Conservation (phyloP, 1,140 invertebrate genomes). For the Habropoda laboriosa region DNA sequence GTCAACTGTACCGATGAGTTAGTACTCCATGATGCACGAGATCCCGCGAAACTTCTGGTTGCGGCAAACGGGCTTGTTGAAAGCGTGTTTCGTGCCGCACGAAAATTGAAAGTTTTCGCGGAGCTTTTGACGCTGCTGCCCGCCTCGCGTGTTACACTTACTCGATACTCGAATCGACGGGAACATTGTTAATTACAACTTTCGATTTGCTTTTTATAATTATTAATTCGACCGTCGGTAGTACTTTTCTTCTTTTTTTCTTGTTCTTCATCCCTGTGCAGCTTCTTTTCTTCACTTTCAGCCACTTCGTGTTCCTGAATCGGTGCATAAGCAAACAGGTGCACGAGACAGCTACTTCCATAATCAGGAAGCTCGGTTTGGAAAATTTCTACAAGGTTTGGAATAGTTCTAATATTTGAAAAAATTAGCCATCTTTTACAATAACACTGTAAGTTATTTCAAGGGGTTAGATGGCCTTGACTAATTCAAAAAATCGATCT, state of each 20-base stretch:
- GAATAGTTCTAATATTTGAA: slow-evolving; percentile 39
- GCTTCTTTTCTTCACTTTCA: too few relatives aligned
- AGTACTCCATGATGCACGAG: slow-evolving; percentile 65
- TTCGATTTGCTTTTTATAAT: too few relatives aligned
- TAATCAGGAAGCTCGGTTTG: slow-evolving; percentile 82
- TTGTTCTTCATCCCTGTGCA: too few relatives aligned
- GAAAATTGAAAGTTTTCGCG: neutral
- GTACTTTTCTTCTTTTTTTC: neutral
- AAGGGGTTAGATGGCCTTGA: neutral
- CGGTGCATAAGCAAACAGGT: slow-evolving; percentile 79
- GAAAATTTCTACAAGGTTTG: slow-evolving; percentile 83
- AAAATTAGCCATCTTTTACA: too few relatives aligned
- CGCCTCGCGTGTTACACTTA: too few relatives aligned
- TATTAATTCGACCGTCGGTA: too few relatives aligned
- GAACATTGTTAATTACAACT: too few relatives aligned
- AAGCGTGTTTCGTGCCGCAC: neutral
- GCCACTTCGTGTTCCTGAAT: slow-evolving; percentile 77
- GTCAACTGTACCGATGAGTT: slow-evolving; percentile 80
- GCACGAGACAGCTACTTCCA: slow-evolving; percentile 74
- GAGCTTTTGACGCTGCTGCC: neutral
- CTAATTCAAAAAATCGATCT: too few relatives aligned
- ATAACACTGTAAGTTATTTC: neutral
- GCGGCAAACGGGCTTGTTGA: neutral
- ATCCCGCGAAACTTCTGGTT: neutral
- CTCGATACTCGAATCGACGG: too few relatives aligned